Base-by-base conservation (phyloP, 2,888 invertebrate genomes). In the Notodonta dromedarius region DNA sequence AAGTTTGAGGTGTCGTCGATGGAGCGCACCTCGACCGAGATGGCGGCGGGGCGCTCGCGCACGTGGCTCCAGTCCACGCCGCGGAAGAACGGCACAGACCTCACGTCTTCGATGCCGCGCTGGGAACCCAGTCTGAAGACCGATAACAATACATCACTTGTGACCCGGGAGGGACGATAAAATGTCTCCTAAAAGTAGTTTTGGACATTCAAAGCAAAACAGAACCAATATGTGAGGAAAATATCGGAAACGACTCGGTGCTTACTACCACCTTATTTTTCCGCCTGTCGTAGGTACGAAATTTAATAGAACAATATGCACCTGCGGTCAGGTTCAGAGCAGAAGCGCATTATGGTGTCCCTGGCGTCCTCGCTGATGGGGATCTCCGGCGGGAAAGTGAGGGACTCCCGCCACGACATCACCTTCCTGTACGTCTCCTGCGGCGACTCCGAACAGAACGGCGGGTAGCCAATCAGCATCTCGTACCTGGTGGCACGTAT, bases 1-100 rank as follows among this genome's bases (percentile, higher is more conserved):
- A 99, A 99, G 94, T 99, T 99, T 73, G 99, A 99, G 53, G 99
- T 99, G 91, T 99, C 99, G 89, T 99, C 99, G 80, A 99, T 99
- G 74, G 99, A 99, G 87, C 98, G 97, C 64, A 99, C 99, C 87
- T 99, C 98, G 35, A 99, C 98, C 56, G 98, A 97, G 90, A 99
- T 99, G 79, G 99, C 99, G 66, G 99, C 98, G 58, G 99, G 99
- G 62, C 99, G 95, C 88, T 99, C 99, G 68, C 99, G 95, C 83
- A 99, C 99, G 93, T 99, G 99, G 82, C 98, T 98, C 99, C 99
- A 99, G 91, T 99, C 99, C 61, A 99, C 98, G 76, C 97, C 98
- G 76, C 97, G 96, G 95, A 99, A 99, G 94, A 99, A 99, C 62
- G 97, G 95, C 77, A 98, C 97, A 50, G 96, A 94, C 89, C 98